Base-by-base conservation (phyloP, 92 coral and sea anemone genomes). In the Porites cylindrica region DNA sequence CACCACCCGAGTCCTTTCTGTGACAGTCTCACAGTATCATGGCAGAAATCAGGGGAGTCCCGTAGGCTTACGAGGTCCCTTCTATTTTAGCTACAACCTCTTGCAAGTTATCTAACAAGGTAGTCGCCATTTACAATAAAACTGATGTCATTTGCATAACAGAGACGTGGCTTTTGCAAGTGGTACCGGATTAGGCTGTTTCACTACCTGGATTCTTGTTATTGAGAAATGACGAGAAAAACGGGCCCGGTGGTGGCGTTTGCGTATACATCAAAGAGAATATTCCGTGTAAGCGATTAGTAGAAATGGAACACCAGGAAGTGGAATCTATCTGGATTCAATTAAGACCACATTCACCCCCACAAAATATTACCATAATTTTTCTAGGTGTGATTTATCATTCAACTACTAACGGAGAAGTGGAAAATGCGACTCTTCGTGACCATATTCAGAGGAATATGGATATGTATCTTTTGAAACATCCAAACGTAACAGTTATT, bases 141-240 rank as follows among this genome's bases (percentile, higher is more conserved):
- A 81, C 76, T 51, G 86, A 85, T 72, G 66, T 75, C n/a, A 74
- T 86, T 70, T 86, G 87, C 79, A 80, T 90, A 77, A 82, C 94
- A 60, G 94, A 91, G 69, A 54, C 91, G 8, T 91, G 89, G 91
- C 85, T 87, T 67, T 76, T 84, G 13, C 61, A 71, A 23, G 53
- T 56, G 13, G 63, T 88, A 19, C 90, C 90, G 17, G 92, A 88
- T 54, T 53, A 85, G 32, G 75, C 85, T 17, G 83, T 84, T 75
- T 62, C 87, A 2, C 76, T 91, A 17, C 87, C 92, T 50, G 85
- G 79, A 66, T 92, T 72, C 56, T 51, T 80, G 62, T 54, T 88
- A 58, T 88, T 92, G 75, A 76, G 95, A 21, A 88, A 88, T 63
- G 92, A 92, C 75, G 79, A 92, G 61, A 59, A 54, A 50, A 79